These are phyloP conservation scores for Syngnathus floridae DNA, from an alignment of 2,113 vertebrate genomes.

Conservation along the genomic window DNA sequence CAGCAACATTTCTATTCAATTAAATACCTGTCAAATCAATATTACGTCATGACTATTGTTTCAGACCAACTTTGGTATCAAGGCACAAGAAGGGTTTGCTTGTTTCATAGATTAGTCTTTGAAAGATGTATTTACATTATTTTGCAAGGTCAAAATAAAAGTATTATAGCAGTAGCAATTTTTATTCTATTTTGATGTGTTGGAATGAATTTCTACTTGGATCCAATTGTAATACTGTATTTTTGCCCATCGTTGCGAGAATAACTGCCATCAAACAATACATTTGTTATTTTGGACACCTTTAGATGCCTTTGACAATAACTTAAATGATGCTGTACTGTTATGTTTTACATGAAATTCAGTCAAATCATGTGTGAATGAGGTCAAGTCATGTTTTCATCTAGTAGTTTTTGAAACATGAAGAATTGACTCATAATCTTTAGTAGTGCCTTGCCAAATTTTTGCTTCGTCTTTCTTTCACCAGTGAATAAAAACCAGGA, in stretches of 20 bases:
- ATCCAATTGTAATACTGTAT: conserved; percentile 33
- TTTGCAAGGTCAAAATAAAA: conserved; percentile 30
- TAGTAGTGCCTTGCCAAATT: conserved; percentile 55
- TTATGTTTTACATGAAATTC: conserved; percentile 28
- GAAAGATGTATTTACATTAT: conserved; percentile 36
- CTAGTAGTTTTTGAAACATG: conserved; percentile 24
- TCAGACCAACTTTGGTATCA: neutral
- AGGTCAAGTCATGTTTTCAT: conserved; percentile 22
- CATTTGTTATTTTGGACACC: conserved; percentile 65
- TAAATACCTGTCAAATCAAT: neutral
- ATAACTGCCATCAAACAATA: conserved; percentile 68
- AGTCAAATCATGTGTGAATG: conserved; percentile 16
- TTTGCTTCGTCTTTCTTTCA: conserved; percentile 66
- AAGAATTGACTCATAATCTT: conserved; percentile 28
- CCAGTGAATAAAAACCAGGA: conserved; percentile 66
- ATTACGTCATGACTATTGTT: neutral
- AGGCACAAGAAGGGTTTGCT: conserved; percentile 12
- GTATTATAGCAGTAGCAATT: conserved; percentile 33
- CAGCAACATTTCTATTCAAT: neutral
- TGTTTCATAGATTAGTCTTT: conserved; percentile 25
- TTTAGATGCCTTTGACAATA: conserved; percentile 37
- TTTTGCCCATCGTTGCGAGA: conserved; percentile 46
- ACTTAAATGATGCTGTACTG: conserved; percentile 18
- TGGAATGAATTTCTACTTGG: conserved; percentile 15
- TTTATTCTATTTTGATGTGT: conserved; percentile 33